phyloP scores from a whole-genome alignment of 1,140 invertebrate species.

The Ips typographus region DNA sequence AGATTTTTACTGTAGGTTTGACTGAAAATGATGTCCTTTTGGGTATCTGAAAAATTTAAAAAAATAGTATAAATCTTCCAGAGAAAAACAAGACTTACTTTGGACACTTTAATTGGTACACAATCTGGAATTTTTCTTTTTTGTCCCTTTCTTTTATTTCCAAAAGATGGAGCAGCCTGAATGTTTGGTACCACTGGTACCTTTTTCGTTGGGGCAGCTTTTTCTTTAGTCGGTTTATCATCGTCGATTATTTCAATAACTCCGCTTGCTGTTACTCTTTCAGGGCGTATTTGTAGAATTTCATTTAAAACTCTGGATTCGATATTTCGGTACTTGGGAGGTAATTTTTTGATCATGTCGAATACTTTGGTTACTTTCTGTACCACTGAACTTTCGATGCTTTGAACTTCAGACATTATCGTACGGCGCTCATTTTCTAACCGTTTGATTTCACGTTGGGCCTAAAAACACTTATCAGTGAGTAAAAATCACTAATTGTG shows the following conservation, averaged over 20 bases:
- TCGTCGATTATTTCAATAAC: constrained; percentile 28
- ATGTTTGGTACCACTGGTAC: too few relatives aligned
- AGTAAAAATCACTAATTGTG: neutral
- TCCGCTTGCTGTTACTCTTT: constrained; percentile 2
- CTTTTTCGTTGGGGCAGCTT: too few relatives aligned
- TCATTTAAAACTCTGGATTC: constrained; percentile 29
- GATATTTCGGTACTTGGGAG: constrained; percentile 18
- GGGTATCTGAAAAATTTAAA: too few relatives aligned
- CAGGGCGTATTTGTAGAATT: constrained; percentile 28
- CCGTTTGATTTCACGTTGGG: constrained; percentile 10
- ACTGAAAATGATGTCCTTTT: too few relatives aligned
- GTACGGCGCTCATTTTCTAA: constrained; percentile 8
- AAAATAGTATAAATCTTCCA: too few relatives aligned
- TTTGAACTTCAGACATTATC: neutral
- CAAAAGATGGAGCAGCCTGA: too few relatives aligned
- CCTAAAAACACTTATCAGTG: constrained; percentile 14
- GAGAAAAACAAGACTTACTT: too few relatives aligned
- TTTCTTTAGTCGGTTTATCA: constrained; percentile 12
- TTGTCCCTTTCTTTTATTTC: too few relatives aligned
- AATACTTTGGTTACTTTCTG: constrained; percentile 17
- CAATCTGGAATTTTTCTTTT: too few relatives aligned
- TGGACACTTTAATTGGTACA: too few relatives aligned
- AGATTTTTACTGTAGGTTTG: too few relatives aligned
- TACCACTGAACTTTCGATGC: neutral
- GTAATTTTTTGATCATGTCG: constrained; percentile 16